phyloP scores from a whole-genome alignment of 2,113 vertebrate genomes.

The Takifugu flavidus region DNA sequence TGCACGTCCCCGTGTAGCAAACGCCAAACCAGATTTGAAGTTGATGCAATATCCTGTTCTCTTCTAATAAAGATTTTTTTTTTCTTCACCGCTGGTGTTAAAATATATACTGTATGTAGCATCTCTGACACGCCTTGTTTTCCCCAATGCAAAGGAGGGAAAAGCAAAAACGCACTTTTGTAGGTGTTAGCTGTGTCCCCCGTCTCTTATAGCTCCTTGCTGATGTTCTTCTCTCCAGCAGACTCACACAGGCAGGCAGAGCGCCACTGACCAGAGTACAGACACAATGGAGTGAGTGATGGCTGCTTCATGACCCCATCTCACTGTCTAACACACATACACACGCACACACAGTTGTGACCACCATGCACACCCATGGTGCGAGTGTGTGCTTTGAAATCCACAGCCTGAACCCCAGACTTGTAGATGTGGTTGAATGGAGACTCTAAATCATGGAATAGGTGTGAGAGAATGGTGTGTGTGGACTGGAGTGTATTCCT shows the following conservation, averaged over 20 bases:
- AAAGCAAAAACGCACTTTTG: no score
- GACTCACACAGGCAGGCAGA: slow-evolving; percentile 71
- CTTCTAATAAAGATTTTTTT: no score
- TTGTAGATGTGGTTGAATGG: background rate
- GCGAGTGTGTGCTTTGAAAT: background rate
- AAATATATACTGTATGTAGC: no score
- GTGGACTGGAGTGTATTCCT: no score
- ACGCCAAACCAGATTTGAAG: no score
- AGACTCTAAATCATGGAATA: no score
- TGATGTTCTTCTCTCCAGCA: slow-evolving; percentile 71
- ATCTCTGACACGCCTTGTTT: no score
- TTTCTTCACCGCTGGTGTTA: no score
- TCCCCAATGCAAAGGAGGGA: no score
- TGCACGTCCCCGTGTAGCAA: no score
- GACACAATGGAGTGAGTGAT: slow-evolving; percentile 76
- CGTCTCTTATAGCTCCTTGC: slow-evolving; percentile 42
- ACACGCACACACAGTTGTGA: background rate
- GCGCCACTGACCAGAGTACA: slow-evolving; percentile 58
- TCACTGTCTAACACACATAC: slow-evolving; percentile 25
- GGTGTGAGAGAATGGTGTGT: no score
- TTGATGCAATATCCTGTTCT: no score
- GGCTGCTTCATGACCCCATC: slow-evolving; percentile 48
- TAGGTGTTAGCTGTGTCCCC: background rate
- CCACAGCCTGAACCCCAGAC: background rate
- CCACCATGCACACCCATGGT: background rate